Evolutionary conservation across 2,113 vertebrate genomes (phyloP).

Genomic region (Ciconia stormi): DNA sequence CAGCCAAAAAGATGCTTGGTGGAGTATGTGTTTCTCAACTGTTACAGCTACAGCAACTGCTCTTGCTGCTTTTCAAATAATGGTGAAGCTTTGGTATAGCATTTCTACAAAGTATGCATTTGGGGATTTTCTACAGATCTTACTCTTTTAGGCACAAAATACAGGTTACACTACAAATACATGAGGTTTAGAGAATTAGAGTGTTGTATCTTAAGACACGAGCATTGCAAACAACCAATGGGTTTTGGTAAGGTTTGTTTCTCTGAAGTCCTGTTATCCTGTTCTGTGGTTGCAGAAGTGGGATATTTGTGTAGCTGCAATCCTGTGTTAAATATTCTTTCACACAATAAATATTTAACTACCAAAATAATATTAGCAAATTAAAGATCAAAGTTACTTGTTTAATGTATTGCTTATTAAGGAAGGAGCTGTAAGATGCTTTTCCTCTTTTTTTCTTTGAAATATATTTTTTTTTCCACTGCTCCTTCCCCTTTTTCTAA

Average conservation of each 20-base stretch:
- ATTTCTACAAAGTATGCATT: background rate
- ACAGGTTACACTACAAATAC: background rate
- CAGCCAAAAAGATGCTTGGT: background rate
- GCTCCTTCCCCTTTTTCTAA: background rate
- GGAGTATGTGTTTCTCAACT: background rate
- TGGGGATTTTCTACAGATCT: background rate
- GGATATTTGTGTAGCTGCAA: background rate
- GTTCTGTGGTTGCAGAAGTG: background rate
- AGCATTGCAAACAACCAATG: background rate
- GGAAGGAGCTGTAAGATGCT: background rate
- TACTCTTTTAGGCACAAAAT: background rate
- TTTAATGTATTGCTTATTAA: conserved; percentile 1
- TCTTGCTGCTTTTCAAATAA: background rate
- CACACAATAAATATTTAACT: background rate
- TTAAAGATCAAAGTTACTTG: background rate
- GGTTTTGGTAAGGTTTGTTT: background rate
- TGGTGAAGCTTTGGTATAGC: background rate
- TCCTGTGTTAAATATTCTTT: background rate
- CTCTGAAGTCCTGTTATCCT: background rate
- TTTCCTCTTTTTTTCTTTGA: background rate
- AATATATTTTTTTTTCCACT: background rate
- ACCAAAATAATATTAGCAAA: background rate
- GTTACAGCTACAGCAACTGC: background rate
- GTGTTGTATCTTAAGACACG: background rate
- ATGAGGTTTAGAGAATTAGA: background rate